A percentile compares a stretch with the other conserved stretches of the same genome.
These are phyloP conservation scores for Chaetops frenatus DNA, from an alignment of 2,113 vertebrate species.

Conservation along the genomic window DNA sequence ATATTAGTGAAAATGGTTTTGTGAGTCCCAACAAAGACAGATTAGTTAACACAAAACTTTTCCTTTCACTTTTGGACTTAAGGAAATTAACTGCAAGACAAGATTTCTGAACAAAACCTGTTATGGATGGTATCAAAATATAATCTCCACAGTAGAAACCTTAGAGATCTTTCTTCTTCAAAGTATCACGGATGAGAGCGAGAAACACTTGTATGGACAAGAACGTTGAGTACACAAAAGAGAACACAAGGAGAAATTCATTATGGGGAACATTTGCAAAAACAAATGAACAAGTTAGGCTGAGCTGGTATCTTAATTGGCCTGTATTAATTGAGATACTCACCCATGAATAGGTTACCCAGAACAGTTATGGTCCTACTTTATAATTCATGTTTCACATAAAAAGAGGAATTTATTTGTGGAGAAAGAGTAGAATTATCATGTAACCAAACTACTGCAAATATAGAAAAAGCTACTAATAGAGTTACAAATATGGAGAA, in stretches of 20 bases:
- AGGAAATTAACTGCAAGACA: not conserved
- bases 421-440: not conserved
- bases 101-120: not conserved
- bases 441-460: not conserved
- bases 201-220: not conserved
- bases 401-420: not conserved
- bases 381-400: not conserved
- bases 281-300: not conserved
- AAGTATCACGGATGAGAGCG: not conserved
- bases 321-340: not conserved
- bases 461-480: not conserved
- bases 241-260: not conserved
- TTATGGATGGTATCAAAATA: not conserved
- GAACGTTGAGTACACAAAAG: not conserved
- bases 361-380: not conserved
- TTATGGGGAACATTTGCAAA: not conserved
- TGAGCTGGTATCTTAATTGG: not conserved
- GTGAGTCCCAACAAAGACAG: not conserved
- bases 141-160: not conserved
- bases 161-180: not conserved
- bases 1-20: not conserved
- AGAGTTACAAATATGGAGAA: not conserved
- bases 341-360: not conserved
- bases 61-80: not conserved
- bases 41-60: not conserved